Evolutionary conservation across 2,888 invertebrate species (phyloP), one percentile per base, ranked within the genome.

Genomic region (Heteropelma amictum): DNA sequence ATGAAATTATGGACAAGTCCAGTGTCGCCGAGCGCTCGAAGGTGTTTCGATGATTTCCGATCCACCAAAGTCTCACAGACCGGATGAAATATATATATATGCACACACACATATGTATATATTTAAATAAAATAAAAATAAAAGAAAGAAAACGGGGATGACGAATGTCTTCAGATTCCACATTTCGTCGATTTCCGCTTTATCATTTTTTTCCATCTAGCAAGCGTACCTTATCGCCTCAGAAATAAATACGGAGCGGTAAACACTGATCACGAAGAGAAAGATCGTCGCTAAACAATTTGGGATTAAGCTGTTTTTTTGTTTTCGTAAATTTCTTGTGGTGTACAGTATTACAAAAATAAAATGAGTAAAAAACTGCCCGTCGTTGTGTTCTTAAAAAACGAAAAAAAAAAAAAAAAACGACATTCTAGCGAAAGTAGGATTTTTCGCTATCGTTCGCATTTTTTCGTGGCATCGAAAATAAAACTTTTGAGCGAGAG

Each of bases 331-430:
- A 69, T 78, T 74, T 63, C 77, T 74, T 75, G 65, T 72, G 76
- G 69, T 78, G 77, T 77, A 78, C 77, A 77, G 74, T 78, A 78
- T 78, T 77, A 74, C 60, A 72, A 61, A 67, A n/a, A n/a, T n/a
- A n/a, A n/a, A n/a, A n/a, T n/a, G 35, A 56, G 30, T 38, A 60
- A 19, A 67, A 71, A n/a, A 69, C 35, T 77, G 71, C 68, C 76
- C 67, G 71, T 77, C 65, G 69, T 73, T 76, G 65, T 71, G 72
- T 65, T 72, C 65, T 65, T 71, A 58, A 68, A 38, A 72, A 35
- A 51, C 30, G 60, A 19, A 40, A 49, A 61, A 51, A 40, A 49
- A 33, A 61, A 53, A 5, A 51, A 21, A 68, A 49, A 35, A 71
- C n/a, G n/a, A n/a, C n/a, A n/a, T n/a, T n/a, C n/a, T n/a, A n/a